Percentiles rank a stretch among this genome's conserved stretches.
phyloP scores from a whole-genome alignment of 35 echinoderm and acorn worm species.

The Acanthaster planci region DNA sequence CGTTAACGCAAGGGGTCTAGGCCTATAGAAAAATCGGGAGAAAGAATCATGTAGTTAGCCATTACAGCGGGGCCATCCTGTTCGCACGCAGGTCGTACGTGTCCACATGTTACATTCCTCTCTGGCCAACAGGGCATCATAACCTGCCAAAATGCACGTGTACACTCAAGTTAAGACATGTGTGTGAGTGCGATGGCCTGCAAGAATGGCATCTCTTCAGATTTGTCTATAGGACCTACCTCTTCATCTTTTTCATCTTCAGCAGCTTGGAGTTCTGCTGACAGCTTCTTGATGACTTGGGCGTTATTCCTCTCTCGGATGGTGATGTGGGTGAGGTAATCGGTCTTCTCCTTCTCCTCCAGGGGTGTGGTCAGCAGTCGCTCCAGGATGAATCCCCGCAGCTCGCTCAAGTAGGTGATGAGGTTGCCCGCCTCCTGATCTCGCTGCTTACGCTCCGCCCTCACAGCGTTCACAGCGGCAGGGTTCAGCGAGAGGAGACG shows the following conservation, averaged over 20 bases:
- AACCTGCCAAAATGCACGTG: too few species aligned
- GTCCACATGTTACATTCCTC: too few species aligned
- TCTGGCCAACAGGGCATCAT: too few species aligned
- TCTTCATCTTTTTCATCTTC: conserved; percentile 89
- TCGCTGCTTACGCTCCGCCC: conserved; percentile 53
- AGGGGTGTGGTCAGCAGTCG: conserved; percentile 89
- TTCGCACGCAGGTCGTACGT: too few species aligned
- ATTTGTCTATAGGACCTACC: conserved; percentile 45
- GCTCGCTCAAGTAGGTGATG: conserved; percentile 78
- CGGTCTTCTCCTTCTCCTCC: conserved; percentile 90
- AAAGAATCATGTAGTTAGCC: too few species aligned
- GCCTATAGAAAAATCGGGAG: too few species aligned
- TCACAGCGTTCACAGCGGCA: conserved; percentile 80
- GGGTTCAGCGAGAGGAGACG: conserved; percentile 78
- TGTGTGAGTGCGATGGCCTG: too few species aligned
- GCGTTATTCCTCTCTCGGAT: conserved; percentile 92
- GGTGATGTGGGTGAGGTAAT: conserved; percentile 85
- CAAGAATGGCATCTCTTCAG: too few species aligned
- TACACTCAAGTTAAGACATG: too few species aligned
- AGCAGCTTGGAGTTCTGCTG: conserved; percentile 74
- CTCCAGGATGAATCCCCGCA: conserved; percentile 85
- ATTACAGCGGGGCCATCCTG: too few species aligned
- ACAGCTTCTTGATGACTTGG: conserved; percentile 93
- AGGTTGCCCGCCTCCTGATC: conserved; percentile 65
- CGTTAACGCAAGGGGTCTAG: too few species aligned